Percentiles rank a stretch among this genome's conserved stretches.
Evolutionary conservation across 35 echinoderm and acorn worm genomes (phyloP).

Genomic region (Nesometra sesokonis): DNA sequence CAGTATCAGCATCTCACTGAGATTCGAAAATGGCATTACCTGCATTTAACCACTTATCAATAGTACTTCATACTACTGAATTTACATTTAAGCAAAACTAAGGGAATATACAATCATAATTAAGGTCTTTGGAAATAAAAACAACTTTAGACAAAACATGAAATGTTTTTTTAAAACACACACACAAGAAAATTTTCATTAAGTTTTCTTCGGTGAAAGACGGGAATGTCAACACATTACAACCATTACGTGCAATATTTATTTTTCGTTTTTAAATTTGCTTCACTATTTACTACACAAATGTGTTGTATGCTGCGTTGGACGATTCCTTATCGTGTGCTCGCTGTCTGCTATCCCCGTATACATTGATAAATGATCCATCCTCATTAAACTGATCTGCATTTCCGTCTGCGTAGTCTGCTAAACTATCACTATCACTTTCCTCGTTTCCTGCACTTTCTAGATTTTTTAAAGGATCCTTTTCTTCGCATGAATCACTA

Average conservation of each 20-base stretch:
- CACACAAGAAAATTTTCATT: not conserved
- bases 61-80: too few species aligned
- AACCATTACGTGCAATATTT: not conserved
- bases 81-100: not conserved
- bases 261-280: not conserved
- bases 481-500: not conserved
- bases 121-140: not conserved
- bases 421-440: not conserved
- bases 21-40: too few species aligned
- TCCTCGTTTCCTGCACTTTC: not conserved
- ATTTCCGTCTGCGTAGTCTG: not conserved
- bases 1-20: too few species aligned
- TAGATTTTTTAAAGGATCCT: not conserved
- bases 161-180: not conserved
- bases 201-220: not conserved
- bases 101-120: not conserved
- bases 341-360: not conserved
- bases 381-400: not conserved
- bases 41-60: too few species aligned
- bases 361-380: not conserved
- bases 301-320: not conserved
- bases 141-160: not conserved
- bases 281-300: not conserved
- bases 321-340: not conserved
- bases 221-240: not conserved